These are phyloP conservation scores for Forficula auricularia DNA, from an alignment of 1,140 invertebrate species.

Conservation along the genomic window DNA sequence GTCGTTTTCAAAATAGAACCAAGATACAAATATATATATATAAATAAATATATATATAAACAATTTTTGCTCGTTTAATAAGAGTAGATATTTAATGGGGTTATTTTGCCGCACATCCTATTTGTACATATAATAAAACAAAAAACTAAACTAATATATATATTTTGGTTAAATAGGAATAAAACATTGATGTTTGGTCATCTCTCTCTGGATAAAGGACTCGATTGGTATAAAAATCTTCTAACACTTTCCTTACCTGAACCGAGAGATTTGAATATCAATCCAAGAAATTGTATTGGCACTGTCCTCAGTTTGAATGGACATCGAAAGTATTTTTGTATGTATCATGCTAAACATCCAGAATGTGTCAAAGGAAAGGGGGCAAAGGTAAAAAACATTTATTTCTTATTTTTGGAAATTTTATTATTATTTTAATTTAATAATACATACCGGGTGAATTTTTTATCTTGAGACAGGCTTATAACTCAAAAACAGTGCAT, in stretches of 20 bases:
- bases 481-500: too few relatives aligned
- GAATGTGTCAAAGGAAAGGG: slow-evolving; percentile 30
- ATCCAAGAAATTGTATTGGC: slow-evolving; percentile 90
- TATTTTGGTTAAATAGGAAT: slow-evolving; percentile 46
- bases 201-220: slow-evolving; percentile 75
- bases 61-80: too few relatives aligned
- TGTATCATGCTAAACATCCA: slow-evolving; percentile 90
- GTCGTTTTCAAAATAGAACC: too few relatives aligned
- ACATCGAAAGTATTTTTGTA: slow-evolving; percentile 91
- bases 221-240: slow-evolving; percentile 80
- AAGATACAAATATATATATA: too few relatives aligned
- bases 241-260: slow-evolving; percentile 68
- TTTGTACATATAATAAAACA: too few relatives aligned
- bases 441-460: background rate
- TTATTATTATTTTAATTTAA: slow-evolving; percentile 1
- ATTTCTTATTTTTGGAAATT: slow-evolving; percentile 3
- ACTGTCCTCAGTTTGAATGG: slow-evolving; percentile 93
- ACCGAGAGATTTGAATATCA: slow-evolving; percentile 69
- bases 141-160: too few relatives aligned
- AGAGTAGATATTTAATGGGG: too few relatives aligned
- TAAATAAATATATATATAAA: too few relatives aligned
- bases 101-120: too few relatives aligned
- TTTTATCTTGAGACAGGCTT: too few relatives aligned
- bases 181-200: slow-evolving; percentile 88
- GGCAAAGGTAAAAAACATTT: slow-evolving; percentile 23